A percentile compares a stretch with the other conserved stretches of the same genome.
These are phyloP conservation scores for Procavia capensis DNA, from an alignment of 2,113 vertebrate species.

Conservation along the genomic window DNA sequence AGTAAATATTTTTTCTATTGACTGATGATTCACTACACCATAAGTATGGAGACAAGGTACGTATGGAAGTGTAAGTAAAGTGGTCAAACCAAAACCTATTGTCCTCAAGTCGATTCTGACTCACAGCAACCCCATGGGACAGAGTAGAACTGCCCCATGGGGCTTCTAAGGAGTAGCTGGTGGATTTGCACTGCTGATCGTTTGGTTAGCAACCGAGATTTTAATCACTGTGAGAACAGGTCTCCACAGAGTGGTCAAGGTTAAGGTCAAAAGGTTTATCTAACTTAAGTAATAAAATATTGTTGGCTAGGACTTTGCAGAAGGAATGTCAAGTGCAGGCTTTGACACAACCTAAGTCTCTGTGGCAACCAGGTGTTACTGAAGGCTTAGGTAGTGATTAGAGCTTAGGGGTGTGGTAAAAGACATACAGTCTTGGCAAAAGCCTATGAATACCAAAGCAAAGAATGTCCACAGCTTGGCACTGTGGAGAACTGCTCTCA, in stretches of 20 bases:
- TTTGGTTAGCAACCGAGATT: too few relatives aligned
- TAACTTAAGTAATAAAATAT: background rate
- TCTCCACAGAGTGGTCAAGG: background rate
- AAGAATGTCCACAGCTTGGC: conserved; percentile 1
- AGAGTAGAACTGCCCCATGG: too few relatives aligned
- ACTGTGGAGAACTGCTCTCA: background rate
- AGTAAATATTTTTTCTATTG: conserved; percentile 14
- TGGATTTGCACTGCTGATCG: too few relatives aligned
- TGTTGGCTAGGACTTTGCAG: background rate
- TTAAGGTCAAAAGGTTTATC: background rate
- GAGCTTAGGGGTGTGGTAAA: conserved; percentile 57
- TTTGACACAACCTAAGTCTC: conserved; percentile 55
- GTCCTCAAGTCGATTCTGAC: too few relatives aligned
- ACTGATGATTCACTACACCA: background rate
- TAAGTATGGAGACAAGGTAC: background rate
- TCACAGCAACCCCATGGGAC: too few relatives aligned
- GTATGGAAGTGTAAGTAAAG: background rate
- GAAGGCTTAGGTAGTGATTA: conserved; percentile 53
- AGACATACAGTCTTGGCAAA: conserved; percentile 40
- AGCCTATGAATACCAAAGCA: conserved; percentile 4
- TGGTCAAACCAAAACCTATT: background rate
- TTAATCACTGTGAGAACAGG: too few relatives aligned
- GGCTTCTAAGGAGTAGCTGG: too few relatives aligned
- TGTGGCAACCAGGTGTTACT: conserved; percentile 63
- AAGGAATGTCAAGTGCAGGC: conserved; percentile 45